Conservation (phyloP, 2,113 vertebrate genomes). For the Thomomys bottae region DNA sequence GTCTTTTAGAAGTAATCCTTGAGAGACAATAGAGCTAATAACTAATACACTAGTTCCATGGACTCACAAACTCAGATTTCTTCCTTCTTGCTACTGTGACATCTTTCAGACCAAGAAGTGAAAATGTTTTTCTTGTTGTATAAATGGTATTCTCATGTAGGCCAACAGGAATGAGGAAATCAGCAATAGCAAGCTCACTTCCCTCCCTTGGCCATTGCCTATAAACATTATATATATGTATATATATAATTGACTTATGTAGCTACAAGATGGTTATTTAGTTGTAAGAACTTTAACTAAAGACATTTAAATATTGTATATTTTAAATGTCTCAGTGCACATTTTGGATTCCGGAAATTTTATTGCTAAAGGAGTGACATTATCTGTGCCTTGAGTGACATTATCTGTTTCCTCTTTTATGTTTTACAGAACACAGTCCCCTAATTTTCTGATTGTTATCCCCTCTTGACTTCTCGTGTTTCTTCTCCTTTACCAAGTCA, state of each 20-base stretch:
- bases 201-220: background rate
- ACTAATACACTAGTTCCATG: background rate
- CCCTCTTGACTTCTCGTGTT: too few species aligned
- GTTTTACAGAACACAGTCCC: background rate
- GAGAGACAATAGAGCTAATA: background rate
- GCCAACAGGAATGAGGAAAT: background rate
- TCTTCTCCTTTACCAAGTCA: too few species aligned
- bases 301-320: background rate
- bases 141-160: background rate
- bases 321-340: background rate
- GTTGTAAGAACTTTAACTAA: background rate
- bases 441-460: too few species aligned
- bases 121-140: background rate
- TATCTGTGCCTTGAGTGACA: too few species aligned
- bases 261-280: background rate
- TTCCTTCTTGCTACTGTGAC: constrained; percentile 3
- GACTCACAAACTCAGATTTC: background rate
- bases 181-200: background rate
- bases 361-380: constrained; percentile 4
- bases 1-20: background rate
- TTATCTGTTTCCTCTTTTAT: too few species aligned
- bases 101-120: background rate
- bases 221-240: background rate
- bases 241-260: background rate
- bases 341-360: background rate